These are phyloP conservation scores for Dasypolia templi DNA, from an alignment of 2,888 invertebrate species.

Conservation along the genomic window DNA sequence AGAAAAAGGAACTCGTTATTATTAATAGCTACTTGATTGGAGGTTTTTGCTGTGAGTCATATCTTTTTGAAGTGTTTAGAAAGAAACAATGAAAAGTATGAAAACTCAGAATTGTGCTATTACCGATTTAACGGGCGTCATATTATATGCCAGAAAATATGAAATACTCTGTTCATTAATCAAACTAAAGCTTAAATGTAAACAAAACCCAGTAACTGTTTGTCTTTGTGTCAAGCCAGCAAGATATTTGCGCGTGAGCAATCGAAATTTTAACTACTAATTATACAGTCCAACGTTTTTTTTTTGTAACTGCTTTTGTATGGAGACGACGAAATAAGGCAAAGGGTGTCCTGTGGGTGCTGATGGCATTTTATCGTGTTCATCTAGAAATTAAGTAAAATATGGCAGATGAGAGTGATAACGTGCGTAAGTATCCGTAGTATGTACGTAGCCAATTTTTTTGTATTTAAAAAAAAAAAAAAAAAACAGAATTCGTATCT, in stretches of 20 bases:
- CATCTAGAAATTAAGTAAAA: neutral
- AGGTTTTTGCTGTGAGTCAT: neutral
- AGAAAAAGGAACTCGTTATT: neutral
- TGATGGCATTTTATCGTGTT: neutral
- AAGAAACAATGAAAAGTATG: neutral
- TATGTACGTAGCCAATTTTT: too few relatives aligned
- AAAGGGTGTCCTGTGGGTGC: neutral
- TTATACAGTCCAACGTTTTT: constrained; percentile 30
- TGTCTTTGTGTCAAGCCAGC: neutral
- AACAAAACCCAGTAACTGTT: neutral
- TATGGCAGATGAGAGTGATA: neutral
- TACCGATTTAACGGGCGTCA: too few relatives aligned
- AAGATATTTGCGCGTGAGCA: constrained; percentile 14
- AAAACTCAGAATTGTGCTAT: neutral
- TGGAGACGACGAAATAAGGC: neutral
- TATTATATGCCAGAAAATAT: neutral
- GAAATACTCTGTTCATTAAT: neutral
- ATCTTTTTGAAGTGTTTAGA: neutral
- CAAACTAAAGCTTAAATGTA: neutral
- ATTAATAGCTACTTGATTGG: neutral
- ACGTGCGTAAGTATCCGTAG: neutral
- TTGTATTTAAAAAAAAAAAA: too few relatives aligned
- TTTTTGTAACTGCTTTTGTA: constrained; percentile 16
- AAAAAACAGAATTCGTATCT: too few relatives aligned
- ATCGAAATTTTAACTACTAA: constrained; percentile 34